Conservation (phyloP, 2,113 vertebrate species). For the Sander lucioperca region DNA sequence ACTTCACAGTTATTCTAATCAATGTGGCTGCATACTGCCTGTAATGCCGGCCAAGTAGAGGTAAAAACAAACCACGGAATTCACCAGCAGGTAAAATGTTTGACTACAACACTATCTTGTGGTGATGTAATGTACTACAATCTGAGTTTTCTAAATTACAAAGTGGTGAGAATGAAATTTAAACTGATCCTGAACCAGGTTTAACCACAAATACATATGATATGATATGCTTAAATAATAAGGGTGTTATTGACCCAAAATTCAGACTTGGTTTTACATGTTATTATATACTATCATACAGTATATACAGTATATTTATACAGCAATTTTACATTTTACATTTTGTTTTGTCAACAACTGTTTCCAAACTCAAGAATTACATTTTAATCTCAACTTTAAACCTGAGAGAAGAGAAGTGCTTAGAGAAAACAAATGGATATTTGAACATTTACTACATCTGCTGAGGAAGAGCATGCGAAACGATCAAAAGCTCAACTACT, state of each 20-base stretch:
- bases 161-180: too few relatives aligned
- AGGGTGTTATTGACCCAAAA: not conserved
- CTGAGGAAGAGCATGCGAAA: not conserved
- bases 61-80: not conserved
- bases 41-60: fast-evolving
- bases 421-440: not conserved
- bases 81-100: constrained; percentile 3
- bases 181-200: not conserved
- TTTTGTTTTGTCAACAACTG: not conserved
- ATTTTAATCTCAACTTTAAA: not conserved
- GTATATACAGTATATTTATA: not conserved
- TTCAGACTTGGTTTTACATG: not conserved
- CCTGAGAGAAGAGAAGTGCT: not conserved
- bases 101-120: constrained; percentile 25
- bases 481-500: not conserved
- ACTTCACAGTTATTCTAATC: not conserved
- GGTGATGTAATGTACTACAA: not conserved
- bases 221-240: not conserved
- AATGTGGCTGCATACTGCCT: not conserved
- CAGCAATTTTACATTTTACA: too few relatives aligned
- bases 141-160: not conserved
- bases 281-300: not conserved
- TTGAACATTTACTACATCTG: not conserved
- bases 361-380: not conserved
- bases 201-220: not conserved